These are phyloP conservation scores for Adelphocoris suturalis DNA, from an alignment of 2,888 invertebrate species.

Conservation along the genomic window DNA sequence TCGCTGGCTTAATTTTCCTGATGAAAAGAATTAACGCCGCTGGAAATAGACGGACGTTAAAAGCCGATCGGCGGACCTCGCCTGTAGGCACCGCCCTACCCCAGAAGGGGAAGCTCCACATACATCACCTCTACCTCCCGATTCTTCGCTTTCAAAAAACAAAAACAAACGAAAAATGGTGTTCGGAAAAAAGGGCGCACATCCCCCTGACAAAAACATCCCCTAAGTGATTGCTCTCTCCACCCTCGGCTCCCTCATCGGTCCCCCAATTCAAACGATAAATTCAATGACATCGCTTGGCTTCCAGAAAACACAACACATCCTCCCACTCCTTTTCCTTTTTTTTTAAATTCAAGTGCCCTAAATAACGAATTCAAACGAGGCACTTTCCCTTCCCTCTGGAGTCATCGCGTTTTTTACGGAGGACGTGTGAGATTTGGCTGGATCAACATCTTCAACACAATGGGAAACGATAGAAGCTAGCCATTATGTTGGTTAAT, in stretches of 20 bases:
- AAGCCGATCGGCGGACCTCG: not conserved
- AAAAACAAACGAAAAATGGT: not conserved
- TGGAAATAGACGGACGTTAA: not conserved
- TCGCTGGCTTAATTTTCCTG: no score
- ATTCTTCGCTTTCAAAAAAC: not conserved
- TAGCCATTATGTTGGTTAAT: no score
- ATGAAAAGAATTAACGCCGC: not conserved
- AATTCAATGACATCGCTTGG: conserved; percentile 4
- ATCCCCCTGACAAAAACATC: conserved; percentile 37
- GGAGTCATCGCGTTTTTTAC: no score
- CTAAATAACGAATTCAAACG: conserved; percentile 50
- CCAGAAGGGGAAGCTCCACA: not conserved
- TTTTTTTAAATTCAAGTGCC: conserved; percentile 18
- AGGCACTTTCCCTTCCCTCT: not conserved
- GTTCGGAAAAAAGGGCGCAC: not conserved
- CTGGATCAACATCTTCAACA: no score
- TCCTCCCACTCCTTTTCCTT: not conserved
- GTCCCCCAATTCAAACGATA: conserved; percentile 39
- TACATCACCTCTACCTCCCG: not conserved
- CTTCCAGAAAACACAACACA: conserved; percentile 19
- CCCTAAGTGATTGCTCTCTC: conserved; percentile 47
- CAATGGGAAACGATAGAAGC: no score
- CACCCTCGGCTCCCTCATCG: not conserved
- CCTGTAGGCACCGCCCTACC: not conserved
- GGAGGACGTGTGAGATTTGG: no score